These are phyloP conservation scores for Xestoiulus laeticollis DNA, from an alignment of 2,888 invertebrate genomes.

Conservation along the genomic window DNA sequence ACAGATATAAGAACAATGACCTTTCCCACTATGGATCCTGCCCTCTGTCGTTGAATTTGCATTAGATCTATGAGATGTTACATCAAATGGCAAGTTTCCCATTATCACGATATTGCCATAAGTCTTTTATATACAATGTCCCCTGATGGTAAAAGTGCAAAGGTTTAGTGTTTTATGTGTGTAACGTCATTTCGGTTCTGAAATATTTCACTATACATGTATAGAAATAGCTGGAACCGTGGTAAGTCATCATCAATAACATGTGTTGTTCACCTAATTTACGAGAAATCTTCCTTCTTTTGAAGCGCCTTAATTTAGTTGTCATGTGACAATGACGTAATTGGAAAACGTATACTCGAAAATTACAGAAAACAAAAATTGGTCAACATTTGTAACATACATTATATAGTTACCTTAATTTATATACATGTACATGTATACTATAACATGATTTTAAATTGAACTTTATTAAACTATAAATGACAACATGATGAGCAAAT, in stretches of 20 bases:
- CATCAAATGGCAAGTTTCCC: background rate
- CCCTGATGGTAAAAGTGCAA: slow-evolving; percentile 25
- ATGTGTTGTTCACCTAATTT: background rate
- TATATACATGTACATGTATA: too few relatives aligned
- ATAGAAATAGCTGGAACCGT: background rate
- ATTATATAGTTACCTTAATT: too few relatives aligned
- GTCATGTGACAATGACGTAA: background rate
- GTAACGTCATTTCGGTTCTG: background rate
- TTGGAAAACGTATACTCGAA: background rate
- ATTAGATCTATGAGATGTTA: background rate
- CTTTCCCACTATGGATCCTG: slow-evolving; percentile 5
- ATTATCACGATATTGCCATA: background rate
- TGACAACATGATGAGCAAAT: background rate
- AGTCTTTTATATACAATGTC: background rate
- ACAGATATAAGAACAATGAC: background rate
- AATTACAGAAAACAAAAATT: background rate
- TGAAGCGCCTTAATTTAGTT: background rate
- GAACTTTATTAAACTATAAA: background rate
- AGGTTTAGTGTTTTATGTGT: slow-evolving; percentile 29
- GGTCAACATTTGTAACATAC: background rate
- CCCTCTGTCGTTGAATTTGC: background rate
- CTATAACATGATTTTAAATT: background rate
- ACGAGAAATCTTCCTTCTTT: background rate
- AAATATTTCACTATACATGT: background rate
- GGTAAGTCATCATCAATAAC: slow-evolving; percentile 13